Base-by-base conservation (phyloP, 2,113 vertebrate genomes). In the Oreotrochilus melanogaster region DNA sequence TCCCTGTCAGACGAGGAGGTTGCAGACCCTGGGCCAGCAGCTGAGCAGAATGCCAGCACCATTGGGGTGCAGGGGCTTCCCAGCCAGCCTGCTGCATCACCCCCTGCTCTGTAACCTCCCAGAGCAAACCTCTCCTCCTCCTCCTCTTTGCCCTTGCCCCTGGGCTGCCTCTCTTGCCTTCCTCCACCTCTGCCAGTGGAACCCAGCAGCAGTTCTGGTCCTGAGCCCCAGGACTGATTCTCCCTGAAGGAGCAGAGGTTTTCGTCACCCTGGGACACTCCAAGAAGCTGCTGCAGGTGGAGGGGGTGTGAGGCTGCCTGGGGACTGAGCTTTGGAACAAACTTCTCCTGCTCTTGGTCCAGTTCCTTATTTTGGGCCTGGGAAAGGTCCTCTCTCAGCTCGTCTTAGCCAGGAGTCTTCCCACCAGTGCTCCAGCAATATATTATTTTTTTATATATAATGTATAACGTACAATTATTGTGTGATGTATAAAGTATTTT, bases 341-440 rank as follows among this genome's bases (percentile, higher is more conserved):
- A n/a, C 30, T 48, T 45, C 48, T 62, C 35, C 18, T 39, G 57
- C 71, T 71, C 45, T 37, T 33, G 24, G 4, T 48, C 28, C 18
- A 8, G 14, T 45, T 65, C 24, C 31, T 92, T 81, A 18, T 33
- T 65, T 53, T 27, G n/a, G n/a, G 71, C 28, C 45, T 0, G 6
- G 50, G 31, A 6, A 56, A 4, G 1, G 0, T 33, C 39, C 3
- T 1, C 35, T 50, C 42, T 35, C 14, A 0, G 48, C 76, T 43
- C 76, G 25, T 10, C 83, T 27, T 39, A 53, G 50, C 50, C 28
- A 4, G 23, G 24, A 14, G 23, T 53, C 50, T 64, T 56, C 39
- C 57, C 28, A 39, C 39, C 39, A 39, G 39, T 39, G 39, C 39
- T 39, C 39, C 39, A 39, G 39, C 39, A 39, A 39, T 39, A 11